phyloP scores from a whole-genome alignment of 2,113 vertebrate species.

The Heteronetta atricapilla region DNA sequence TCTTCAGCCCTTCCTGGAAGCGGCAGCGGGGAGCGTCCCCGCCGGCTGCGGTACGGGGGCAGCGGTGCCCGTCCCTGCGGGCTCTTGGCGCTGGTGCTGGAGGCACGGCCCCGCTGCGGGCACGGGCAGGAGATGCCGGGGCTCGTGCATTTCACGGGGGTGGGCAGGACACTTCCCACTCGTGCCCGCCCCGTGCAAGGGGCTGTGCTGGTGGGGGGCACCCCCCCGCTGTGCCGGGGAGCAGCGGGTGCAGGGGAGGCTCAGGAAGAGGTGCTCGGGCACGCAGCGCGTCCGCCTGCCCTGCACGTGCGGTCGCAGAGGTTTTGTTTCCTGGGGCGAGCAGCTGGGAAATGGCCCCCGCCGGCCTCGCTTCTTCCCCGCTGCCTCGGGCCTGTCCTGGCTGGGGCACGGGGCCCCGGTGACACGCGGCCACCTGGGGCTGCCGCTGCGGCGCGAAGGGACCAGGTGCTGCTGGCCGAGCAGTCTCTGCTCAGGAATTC shows the following conservation, averaged over 20 bases:
- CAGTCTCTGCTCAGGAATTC: rapidly evolving
- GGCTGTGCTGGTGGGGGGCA: rapidly evolving
- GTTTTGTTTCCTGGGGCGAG: background rate
- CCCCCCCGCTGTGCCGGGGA: background rate
- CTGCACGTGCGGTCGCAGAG: background rate
- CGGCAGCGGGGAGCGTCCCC: background rate
- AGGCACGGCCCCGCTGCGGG: background rate
- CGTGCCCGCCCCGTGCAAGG: rapidly evolving
- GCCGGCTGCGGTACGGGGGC: background rate
- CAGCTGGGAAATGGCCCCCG: background rate
- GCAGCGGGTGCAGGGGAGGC: rapidly evolving
- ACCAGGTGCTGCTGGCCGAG: background rate
- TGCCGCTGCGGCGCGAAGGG: background rate
- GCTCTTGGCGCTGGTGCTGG: rapidly evolving
- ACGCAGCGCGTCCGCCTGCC: too few species aligned
- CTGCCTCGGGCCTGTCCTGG: background rate
- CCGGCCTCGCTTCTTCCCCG: background rate
- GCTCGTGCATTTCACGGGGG: background rate
- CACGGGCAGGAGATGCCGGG: background rate
- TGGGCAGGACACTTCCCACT: background rate
- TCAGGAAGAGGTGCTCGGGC: background rate
- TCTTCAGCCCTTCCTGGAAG: slow-evolving; percentile 50
- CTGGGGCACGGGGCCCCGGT: background rate
- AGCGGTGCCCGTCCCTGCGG: background rate
- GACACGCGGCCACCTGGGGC: too few species aligned